These are phyloP conservation scores for Smutsia temminckii DNA, from an alignment of 2,797 vertebrate species.

Conservation along the genomic window DNA sequence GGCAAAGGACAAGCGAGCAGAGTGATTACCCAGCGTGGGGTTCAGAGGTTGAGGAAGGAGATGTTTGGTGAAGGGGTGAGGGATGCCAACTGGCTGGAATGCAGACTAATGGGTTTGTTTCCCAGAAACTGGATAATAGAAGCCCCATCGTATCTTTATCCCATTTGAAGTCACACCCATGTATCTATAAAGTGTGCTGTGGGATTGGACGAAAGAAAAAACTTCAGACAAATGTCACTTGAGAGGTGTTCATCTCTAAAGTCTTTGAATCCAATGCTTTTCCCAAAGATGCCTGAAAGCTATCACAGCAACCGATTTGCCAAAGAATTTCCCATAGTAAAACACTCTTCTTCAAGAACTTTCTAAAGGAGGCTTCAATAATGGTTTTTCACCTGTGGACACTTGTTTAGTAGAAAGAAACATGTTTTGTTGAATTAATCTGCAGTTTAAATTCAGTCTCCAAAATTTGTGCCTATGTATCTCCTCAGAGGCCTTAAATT, in stretches of 20 bases:
- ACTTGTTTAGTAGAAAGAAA: background rate
- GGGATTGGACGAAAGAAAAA: background rate
- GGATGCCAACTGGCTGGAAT: background rate
- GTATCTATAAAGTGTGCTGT: background rate
- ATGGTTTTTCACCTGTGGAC: slow-evolving; percentile 7
- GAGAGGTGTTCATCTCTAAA: background rate
- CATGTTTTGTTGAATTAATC: background rate
- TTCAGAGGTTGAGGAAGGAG: background rate
- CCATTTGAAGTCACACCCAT: background rate
- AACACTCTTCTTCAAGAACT: slow-evolving; percentile 24
- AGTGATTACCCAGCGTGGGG: background rate
- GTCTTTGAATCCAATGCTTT: background rate
- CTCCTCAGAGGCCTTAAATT: background rate
- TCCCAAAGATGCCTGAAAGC: background rate
- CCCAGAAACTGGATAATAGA: background rate
- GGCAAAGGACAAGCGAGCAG: background rate
- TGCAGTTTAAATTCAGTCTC: slow-evolving; percentile 26
- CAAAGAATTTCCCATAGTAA: background rate
- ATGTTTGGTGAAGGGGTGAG: background rate
- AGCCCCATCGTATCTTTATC: background rate
- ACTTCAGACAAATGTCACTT: background rate
- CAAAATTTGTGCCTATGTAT: background rate
- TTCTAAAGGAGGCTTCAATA: slow-evolving; percentile 10
- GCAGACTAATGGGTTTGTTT: background rate
- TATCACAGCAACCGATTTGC: background rate